Evolutionary conservation across 2,888 invertebrate genomes (phyloP).

Genomic region (Dynastes tityus): DNA sequence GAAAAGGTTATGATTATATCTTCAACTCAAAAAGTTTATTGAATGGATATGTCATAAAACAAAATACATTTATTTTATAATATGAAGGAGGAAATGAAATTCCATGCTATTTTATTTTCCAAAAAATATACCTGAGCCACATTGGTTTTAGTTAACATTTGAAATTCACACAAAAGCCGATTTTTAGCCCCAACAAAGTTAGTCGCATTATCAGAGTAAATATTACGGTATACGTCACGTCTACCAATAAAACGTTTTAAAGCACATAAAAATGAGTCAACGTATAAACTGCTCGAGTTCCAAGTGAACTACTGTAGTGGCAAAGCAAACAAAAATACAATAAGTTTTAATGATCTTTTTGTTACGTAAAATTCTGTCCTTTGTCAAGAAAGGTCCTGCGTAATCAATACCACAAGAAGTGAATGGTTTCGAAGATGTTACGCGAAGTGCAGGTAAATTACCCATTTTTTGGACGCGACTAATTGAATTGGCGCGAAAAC

Average conservation of each 20-base stretch:
- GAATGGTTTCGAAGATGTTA: neutral
- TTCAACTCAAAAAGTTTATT: no score
- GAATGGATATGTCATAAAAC: no score
- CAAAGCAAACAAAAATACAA: conserved; percentile 58
- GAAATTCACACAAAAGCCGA: no score
- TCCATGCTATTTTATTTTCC: no score
- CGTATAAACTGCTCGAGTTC: conserved; percentile 45
- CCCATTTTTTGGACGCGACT: conserved; percentile 53
- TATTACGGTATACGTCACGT: conserved; percentile 31
- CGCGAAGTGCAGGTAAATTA: conserved; percentile 41
- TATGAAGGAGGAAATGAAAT: no score
- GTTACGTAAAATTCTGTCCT: no score
- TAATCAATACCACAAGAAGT: conserved; percentile 55
- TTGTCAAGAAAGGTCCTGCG: conserved; percentile 50
- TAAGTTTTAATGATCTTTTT: conserved; percentile 56
- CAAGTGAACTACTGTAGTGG: conserved; percentile 56
- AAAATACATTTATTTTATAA: no score
- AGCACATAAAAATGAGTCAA: conserved; percentile 39
- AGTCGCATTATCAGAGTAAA: neutral
- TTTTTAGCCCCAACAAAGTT: no score
- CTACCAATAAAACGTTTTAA: conserved; percentile 49
- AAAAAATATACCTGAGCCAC: no score
- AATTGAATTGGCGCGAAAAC: conserved; percentile 22
- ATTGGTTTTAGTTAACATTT: no score
- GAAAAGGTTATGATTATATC: no score